phyloP scores from a whole-genome alignment of 2,113 vertebrate genomes.

The Neofelis nebulosa region DNA sequence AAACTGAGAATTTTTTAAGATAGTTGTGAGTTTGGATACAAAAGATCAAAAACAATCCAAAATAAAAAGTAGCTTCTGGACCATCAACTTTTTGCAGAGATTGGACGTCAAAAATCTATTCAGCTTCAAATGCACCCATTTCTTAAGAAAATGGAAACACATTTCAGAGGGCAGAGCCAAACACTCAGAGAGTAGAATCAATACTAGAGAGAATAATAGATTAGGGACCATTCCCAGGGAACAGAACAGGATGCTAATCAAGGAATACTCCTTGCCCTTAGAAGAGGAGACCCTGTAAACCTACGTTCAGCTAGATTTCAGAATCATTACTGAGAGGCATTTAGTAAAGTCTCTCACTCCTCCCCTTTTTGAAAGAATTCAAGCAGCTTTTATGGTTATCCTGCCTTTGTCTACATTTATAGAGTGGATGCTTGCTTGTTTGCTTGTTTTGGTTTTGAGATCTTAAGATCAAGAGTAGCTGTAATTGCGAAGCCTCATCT shows the following conservation, averaged over 20 bases:
- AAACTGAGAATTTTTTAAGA: neutral
- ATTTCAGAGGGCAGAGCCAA: neutral
- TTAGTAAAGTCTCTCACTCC: neutral
- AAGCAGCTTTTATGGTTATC: neutral
- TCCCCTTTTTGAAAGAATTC: neutral
- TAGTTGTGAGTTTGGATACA: neutral
- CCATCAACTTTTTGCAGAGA: neutral
- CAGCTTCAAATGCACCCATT: neutral
- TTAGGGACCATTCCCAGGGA: neutral
- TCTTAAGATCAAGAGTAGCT: neutral
- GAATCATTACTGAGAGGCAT: neutral
- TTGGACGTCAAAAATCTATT: neutral
- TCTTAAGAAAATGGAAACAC: neutral
- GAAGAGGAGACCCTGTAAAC: neutral
- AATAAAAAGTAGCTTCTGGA: neutral
- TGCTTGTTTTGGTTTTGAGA: neutral
- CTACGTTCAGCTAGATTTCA: neutral
- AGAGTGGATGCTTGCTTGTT: neutral
- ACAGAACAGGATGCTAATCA: neutral
- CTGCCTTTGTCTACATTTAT: neutral
- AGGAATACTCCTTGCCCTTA: neutral
- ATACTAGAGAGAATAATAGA: neutral
- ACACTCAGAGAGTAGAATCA: neutral
- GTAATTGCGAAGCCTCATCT: neutral
- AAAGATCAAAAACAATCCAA: neutral